Evolutionary conservation across 2,113 vertebrate genomes (phyloP).

Genomic region (Erinaceus europaeus): DNA sequence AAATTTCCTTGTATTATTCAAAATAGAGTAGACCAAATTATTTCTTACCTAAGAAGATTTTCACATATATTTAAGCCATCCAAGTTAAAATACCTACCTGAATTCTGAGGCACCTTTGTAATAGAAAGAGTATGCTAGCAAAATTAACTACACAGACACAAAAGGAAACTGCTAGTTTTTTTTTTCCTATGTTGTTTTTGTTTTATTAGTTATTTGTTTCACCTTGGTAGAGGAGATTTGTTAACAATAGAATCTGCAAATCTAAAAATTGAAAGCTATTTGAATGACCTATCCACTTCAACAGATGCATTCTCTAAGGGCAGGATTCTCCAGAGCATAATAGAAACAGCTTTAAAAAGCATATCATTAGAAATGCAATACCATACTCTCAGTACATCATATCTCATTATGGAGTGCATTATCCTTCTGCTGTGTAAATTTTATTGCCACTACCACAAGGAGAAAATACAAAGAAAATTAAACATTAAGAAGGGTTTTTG

Average conservation of each 20-base stretch:
- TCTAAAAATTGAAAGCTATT: slow-evolving; percentile 11
- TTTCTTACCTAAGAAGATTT: not conserved
- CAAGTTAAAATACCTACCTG: not conserved
- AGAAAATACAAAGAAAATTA: slow-evolving; percentile 21
- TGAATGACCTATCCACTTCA: slow-evolving; percentile 28
- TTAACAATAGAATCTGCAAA: not conserved
- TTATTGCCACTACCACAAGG: not conserved
- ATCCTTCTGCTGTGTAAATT: slow-evolving; percentile 18
- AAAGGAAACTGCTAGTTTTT: not conserved
- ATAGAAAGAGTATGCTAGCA: not conserved
- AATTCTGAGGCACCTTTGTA: not conserved
- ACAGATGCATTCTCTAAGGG: slow-evolving; percentile 24
- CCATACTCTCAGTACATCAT: slow-evolving; percentile 7
- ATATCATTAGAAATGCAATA: slow-evolving; percentile 24
- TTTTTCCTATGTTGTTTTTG: not conserved
- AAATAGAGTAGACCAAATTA: not conserved
- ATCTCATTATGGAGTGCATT: not conserved
- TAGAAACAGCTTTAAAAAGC: slow-evolving; percentile 5
- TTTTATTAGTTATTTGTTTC: not conserved
- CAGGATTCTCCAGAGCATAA: not conserved
- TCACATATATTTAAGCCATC: not conserved
- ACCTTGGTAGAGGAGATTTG: not conserved
- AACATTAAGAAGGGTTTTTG: not conserved
- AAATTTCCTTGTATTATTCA: not conserved
- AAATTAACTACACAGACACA: not conserved